Evolutionary conservation across 1,140 invertebrate genomes (phyloP), one percentile per base, ranked within the genome.

Genomic region (Lerema accius): DNA sequence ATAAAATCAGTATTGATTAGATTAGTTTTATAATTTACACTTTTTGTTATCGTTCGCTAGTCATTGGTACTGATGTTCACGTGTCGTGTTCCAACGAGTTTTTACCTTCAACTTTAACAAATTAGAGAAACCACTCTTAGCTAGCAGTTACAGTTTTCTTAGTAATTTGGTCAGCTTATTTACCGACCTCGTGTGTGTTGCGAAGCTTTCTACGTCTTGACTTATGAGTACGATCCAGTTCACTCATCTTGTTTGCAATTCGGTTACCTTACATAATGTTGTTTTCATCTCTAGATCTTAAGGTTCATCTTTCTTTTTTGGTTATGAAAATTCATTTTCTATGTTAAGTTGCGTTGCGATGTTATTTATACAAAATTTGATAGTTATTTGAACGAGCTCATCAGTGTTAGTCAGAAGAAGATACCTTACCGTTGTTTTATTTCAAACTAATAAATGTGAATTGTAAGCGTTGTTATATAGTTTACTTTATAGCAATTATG

Each of bases 101-200:
- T 32, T 32, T 32, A 32, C 28, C 28, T 32, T 32, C 28, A 42
- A 40, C 40, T 43, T 55, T 28, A 61, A 71, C 45, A 66, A 68
- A 74, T 68, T 74, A 61, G 63, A 53, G 65, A 66, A 74, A 68
- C 60, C 61, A 46, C 37, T 56, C 49, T n/a, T 55, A 37, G 15
- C 48, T 15, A 15, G 39, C 19, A 59, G 49, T 28, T 61, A 63
- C 48, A 65, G 55, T 65, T 71, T 67, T 64, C 61, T 45, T 42
- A 23, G 40, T 53, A 60, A 48, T 60, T 59, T 43, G 42, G 49
- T 42, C 58, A 58, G 51, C 37, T 42, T 67, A 67, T 35, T 58
- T 16, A 58, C 26, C 26, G 55, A 46, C 55, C 55, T 56, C 55
- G 17, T 45, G 15, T 56, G 19, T 37, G 35, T 55, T 13, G 55